Evolutionary conservation across 2,888 invertebrate species (phyloP).

Genomic region (Heliconius hortense): DNA sequence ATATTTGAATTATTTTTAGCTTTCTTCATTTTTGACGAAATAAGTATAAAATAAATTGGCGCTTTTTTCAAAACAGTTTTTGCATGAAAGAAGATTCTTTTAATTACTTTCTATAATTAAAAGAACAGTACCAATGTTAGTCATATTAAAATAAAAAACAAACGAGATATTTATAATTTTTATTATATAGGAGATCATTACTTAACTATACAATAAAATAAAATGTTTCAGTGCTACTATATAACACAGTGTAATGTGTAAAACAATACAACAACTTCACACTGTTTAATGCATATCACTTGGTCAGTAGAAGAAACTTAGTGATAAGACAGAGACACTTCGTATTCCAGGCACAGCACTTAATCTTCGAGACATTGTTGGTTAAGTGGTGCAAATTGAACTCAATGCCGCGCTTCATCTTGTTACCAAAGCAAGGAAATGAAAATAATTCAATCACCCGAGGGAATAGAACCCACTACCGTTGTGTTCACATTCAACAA

Average conservation of each 20-base stretch:
- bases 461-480: too few species aligned
- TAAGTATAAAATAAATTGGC: not conserved
- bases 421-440: not conserved
- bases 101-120: not conserved
- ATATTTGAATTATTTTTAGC: too few species aligned
- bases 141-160: not conserved
- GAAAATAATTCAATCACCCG: too few species aligned
- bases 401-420: not conserved
- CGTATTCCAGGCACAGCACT: not conserved
- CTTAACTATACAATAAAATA: slow-evolving; percentile 27
- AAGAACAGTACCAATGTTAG: not conserved
- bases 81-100: not conserved
- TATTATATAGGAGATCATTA: slow-evolving; percentile 34
- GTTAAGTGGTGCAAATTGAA: not conserved
- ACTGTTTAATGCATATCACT: not conserved
- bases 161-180: slow-evolving; percentile 14
- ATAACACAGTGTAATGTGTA: slow-evolving; percentile 1
- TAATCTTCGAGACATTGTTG: not conserved
- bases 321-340: not conserved
- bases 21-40: too few species aligned
- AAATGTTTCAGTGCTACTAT: slow-evolving; percentile 18
- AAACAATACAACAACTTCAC: not conserved
- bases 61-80: not conserved
- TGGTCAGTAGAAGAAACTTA: not conserved
- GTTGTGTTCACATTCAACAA: too few species aligned